These are phyloP conservation scores for Tetramorium bicarinatum DNA, from an alignment of 2,888 invertebrate species.

Conservation along the genomic window DNA sequence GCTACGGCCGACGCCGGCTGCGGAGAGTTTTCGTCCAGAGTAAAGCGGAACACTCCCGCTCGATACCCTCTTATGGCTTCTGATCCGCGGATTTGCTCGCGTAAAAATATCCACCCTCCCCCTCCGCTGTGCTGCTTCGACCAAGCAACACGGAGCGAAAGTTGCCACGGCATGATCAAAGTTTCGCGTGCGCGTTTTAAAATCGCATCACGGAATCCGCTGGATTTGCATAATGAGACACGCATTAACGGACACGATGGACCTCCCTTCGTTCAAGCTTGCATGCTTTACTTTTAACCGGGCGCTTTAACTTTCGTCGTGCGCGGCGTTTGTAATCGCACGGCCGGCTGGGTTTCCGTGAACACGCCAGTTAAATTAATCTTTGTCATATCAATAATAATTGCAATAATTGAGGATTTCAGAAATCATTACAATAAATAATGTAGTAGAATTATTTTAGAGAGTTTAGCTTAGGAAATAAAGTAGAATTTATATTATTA, in stretches of 20 bases:
- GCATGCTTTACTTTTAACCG: constrained; percentile 1
- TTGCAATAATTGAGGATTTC: constrained; percentile 8
- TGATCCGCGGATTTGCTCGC: constrained; percentile 39
- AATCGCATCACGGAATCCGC: constrained; percentile 31
- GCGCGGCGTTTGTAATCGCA: not conserved
- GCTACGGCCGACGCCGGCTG: not conserved
- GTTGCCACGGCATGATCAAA: constrained; percentile 30
- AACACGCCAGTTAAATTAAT: constrained; percentile 37
- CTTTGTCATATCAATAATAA: constrained; percentile 5
- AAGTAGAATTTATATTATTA: too few relatives aligned
- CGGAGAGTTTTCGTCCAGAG: not conserved
- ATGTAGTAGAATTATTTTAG: too few relatives aligned
- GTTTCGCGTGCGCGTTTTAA: constrained; percentile 48
- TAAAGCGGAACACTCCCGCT: not conserved
- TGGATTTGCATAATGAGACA: constrained; percentile 57
- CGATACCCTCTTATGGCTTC: constrained; percentile 7
- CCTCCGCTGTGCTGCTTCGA: not conserved
- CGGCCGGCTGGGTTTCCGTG: not conserved
- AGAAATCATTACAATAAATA: not conserved
- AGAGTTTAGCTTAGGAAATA: too few relatives aligned
- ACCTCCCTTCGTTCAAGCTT: constrained; percentile 23
- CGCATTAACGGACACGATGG: constrained; percentile 52
- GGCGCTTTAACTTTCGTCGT: constrained; percentile 22
- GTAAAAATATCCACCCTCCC: not conserved
- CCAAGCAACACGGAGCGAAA: not conserved